Evolutionary conservation across 2,113 vertebrate genomes (phyloP).

Genomic region (Callaeas wilsoni): DNA sequence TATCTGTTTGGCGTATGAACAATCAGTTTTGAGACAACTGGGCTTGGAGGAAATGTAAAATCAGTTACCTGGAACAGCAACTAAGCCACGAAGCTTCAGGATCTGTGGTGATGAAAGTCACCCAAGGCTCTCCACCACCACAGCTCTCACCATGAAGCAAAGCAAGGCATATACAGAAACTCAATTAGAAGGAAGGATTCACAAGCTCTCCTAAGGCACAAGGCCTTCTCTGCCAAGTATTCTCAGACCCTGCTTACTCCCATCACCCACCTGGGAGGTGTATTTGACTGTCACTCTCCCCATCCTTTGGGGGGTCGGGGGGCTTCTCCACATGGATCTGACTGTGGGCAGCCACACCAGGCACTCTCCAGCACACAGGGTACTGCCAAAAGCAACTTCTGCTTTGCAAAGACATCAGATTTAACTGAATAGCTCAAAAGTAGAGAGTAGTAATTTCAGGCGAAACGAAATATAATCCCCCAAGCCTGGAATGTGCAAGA

Average conservation of each 20-base stretch:
- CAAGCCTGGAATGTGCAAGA: not conserved
- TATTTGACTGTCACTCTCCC: not conserved
- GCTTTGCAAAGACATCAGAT: not conserved
- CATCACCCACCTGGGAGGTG: not conserved
- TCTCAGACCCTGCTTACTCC: not conserved
- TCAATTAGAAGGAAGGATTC: not conserved
- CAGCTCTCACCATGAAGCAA: not conserved
- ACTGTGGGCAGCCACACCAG: not conserved
- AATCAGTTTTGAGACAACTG: not conserved
- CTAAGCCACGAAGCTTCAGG: not conserved
- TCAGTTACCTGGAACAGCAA: not conserved
- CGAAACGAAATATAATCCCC: not conserved
- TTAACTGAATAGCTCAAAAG: not conserved
- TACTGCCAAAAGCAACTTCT: not conserved
- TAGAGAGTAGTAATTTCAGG: not conserved
- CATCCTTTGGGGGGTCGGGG: rapidly evolving
- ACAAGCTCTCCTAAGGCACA: not conserved
- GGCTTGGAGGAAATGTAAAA: not conserved
- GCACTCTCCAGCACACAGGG: not conserved
- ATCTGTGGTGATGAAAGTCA: not conserved
- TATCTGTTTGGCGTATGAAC: not conserved
- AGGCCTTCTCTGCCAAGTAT: not conserved
- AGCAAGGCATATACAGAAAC: not conserved
- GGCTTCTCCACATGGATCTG: rapidly evolving
- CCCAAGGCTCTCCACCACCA: not conserved